A percentile compares a stretch with the other conserved stretches of the same genome.
These are phyloP conservation scores for Sebastolobus altivelis DNA, from an alignment of 2,797 vertebrate species.

Conservation along the genomic window DNA sequence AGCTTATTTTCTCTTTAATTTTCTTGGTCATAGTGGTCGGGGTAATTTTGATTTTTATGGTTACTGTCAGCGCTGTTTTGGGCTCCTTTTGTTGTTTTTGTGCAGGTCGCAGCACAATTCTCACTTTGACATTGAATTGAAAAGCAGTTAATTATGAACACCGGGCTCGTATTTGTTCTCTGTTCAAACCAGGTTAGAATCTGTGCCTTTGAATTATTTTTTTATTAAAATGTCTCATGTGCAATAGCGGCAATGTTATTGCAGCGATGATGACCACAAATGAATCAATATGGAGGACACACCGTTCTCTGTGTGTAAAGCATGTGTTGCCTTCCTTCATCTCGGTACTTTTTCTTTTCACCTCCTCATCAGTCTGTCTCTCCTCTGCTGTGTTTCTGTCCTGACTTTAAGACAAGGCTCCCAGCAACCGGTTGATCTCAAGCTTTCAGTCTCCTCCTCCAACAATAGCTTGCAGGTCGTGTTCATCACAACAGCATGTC, in stretches of 20 bases:
- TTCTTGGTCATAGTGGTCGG: slow-evolving; percentile 40
- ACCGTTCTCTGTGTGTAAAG: slow-evolving; percentile 26
- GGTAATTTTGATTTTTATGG: slow-evolving; percentile 66
- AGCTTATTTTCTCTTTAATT: slow-evolving; percentile 66
- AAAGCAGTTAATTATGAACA: slow-evolving; percentile 46
- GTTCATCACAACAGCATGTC: slow-evolving; percentile 41
- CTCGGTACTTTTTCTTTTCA: slow-evolving; percentile 41
- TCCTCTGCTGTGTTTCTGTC: slow-evolving; percentile 41
- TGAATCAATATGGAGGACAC: slow-evolving; percentile 19
- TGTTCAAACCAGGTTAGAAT: neutral
- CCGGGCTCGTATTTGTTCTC: neutral
- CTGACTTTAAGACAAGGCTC: slow-evolving; percentile 39
- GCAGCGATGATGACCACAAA: slow-evolving; percentile 29
- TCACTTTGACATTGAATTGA: slow-evolving; percentile 41
- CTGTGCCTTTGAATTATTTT: neutral
- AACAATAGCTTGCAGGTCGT: slow-evolving; percentile 47
- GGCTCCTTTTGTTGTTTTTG: slow-evolving; percentile 54
- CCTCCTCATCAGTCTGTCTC: slow-evolving; percentile 32
- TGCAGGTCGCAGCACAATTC: slow-evolving; percentile 56
- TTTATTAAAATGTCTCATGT: neutral
- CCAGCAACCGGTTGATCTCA: slow-evolving; percentile 58
- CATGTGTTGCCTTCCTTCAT: slow-evolving; percentile 27
- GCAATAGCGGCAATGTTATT: neutral
- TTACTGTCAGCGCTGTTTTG: slow-evolving; percentile 60
- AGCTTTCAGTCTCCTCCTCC: slow-evolving; percentile 36